Percentiles rank a stretch among this genome's conserved stretches.
phyloP scores from a whole-genome alignment of 2,888 invertebrate species.

The Craniophora ligustri region DNA sequence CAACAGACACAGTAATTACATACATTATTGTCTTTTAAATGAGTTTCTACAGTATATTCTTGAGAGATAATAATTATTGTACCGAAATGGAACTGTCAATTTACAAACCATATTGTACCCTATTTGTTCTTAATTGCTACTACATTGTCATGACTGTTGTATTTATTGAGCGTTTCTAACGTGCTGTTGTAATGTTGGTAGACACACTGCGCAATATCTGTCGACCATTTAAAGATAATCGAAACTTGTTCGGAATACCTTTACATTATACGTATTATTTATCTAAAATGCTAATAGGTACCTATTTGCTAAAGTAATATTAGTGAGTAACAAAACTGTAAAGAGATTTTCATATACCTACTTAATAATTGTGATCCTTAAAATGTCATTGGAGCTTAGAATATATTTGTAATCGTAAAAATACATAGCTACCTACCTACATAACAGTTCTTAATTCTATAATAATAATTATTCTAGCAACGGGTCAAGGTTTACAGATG shows the following conservation, averaged over 20 bases:
- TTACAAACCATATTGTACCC: constrained; percentile 37
- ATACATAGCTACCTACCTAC: too few relatives aligned
- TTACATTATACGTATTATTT: constrained; percentile 32
- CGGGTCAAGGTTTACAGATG: constrained; percentile 9
- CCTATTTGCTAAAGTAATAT: constrained; percentile 1
- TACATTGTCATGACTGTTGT: constrained; percentile 57
- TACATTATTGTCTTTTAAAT: constrained; percentile 12
- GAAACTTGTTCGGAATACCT: constrained; percentile 55
- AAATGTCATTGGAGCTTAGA: too few relatives aligned
- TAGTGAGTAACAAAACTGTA: constrained; percentile 6
- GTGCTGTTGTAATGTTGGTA: constrained; percentile 55
- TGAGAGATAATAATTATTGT: constrained; percentile 35
- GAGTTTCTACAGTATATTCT: constrained; percentile 11
- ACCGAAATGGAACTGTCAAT: constrained; percentile 35
- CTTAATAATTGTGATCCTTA: background rate
- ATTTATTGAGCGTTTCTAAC: constrained; percentile 65
- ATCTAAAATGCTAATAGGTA: constrained; percentile 26
- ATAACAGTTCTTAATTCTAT: constrained; percentile 19
- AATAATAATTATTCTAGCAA: constrained; percentile 5
- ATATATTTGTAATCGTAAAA: constrained; percentile 7
- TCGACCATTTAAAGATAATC: constrained; percentile 58
- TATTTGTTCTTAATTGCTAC: constrained; percentile 59
- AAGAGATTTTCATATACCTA: background rate
- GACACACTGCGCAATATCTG: constrained; percentile 57
- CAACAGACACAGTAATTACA: constrained; percentile 7